Evolutionary conservation across 2,797 vertebrate genomes (phyloP), one percentile per base, ranked within the genome.

Genomic region (Hydrophis major): DNA sequence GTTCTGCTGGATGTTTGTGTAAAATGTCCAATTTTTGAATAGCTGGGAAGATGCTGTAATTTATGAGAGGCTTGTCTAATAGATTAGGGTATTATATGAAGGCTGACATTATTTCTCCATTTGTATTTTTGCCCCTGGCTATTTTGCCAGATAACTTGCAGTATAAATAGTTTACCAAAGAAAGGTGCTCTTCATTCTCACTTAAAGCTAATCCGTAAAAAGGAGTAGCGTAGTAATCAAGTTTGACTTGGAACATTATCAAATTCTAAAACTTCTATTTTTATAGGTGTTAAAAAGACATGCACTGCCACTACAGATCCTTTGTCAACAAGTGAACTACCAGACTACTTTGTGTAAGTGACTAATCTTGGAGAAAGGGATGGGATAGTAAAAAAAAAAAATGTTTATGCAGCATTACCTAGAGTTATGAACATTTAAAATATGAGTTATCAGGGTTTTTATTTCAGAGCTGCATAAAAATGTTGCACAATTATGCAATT

Each of bases 301-400:
- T 97, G 96, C 92, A 94, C 97, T 95, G 97, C 97, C 94, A 97
- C 98, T 89, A 96, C 95, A 87, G 98, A 98, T 94, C 94, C 98
- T 93, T 98, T 98, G 89, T 97, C 98, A 94, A 97, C 97, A 91
- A 96, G 95, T 55, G 98, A 98, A 95, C 97, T 96, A 32, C 98
- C 98, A 16, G 99, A 99, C 97, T 99, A 99, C 96, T 95, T 98
- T 92, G 94, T 94, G 99, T 99, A 96, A 99, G 99, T 98, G 83
- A 93, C n/a, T 11, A 89, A 93, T 55, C 87, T 89, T 88, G 22
- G 0, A 66, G 22, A 22, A 61, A 57, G 59, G 56, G 50, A 20
- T 87, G 60, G 89, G 53, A 2, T 25, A n/a, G 14, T 12, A 20
- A 60, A 59, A 74, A 74, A 74, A 74, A 61, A 74, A 91, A 32